A percentile compares a stretch with the other conserved stretches of the same genome.
These are phyloP conservation scores for Periophthalmodon schlosseri DNA, from an alignment of 2,113 vertebrate species.

Conservation along the genomic window DNA sequence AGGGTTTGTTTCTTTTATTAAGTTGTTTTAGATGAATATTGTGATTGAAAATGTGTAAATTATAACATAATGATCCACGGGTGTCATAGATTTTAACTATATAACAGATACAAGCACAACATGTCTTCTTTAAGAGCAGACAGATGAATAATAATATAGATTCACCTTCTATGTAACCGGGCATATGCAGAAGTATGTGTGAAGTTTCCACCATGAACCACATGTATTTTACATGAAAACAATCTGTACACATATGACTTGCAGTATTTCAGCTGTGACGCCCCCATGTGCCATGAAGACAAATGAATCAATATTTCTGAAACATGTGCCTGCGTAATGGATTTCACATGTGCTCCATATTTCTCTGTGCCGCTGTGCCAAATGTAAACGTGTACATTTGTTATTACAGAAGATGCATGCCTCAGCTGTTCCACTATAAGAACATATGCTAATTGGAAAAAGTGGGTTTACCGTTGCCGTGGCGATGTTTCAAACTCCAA, in stretches of 20 bases:
- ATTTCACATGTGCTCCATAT: constrained; percentile 24
- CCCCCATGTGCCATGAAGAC: constrained; percentile 20
- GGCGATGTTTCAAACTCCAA: neutral
- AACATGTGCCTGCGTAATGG: constrained; percentile 21
- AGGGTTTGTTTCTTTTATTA: no score
- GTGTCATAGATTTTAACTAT: no score
- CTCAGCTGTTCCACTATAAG: neutral
- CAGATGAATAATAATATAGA: no score
- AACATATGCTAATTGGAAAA: neutral
- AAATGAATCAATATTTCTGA: constrained; percentile 25
- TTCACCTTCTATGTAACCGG: neutral
- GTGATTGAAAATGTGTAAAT: no score
- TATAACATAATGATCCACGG: no score
- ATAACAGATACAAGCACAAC: no score
- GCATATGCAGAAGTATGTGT: neutral
- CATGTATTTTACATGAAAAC: neutral
- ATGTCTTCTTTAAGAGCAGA: no score
- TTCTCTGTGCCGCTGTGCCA: constrained; percentile 15
- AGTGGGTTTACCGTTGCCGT: neutral
- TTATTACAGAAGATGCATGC: constrained; percentile 8
- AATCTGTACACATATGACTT: constrained; percentile 7
- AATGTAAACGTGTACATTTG: constrained; percentile 14
- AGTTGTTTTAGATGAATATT: no score
- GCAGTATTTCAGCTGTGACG: constrained; percentile 28
- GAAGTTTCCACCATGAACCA: neutral